Conservation (phyloP, 2,113 vertebrate species). For the Pangasianodon hypophthalmus region DNA sequence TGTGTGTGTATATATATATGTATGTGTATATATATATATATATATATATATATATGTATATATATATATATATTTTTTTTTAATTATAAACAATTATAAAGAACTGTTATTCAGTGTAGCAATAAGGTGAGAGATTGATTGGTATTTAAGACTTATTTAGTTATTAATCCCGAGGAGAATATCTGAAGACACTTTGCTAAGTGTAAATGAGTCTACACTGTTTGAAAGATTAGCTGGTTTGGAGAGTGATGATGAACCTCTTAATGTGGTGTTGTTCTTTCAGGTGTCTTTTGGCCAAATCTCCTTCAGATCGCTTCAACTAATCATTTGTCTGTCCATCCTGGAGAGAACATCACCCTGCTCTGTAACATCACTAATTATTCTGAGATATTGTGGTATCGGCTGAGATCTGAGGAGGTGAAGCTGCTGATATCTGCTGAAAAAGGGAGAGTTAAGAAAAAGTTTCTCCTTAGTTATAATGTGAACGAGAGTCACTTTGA, state of each 20-base stretch:
- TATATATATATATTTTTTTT: background rate
- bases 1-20: background rate
- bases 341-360: conserved; percentile 28
- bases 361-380: conserved; percentile 4
- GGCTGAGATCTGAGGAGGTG: background rate
- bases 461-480: background rate
- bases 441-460: background rate
- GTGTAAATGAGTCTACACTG: background rate
- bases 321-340: background rate
- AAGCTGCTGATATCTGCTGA: background rate
- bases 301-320: background rate
- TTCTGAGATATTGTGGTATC: background rate
- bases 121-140: background rate
- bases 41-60: background rate
- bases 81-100: background rate
- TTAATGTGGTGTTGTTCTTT: background rate
- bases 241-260: background rate
- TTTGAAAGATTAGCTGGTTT: background rate
- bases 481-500: background rate
- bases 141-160: background rate
- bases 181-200: background rate
- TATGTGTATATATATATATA: background rate
- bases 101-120: background rate
- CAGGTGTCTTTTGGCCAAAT: background rate
- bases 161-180: background rate